These are phyloP conservation scores for Lordiphosa fenestrarum DNA, from an alignment of 2,888 invertebrate species.

Conservation along the genomic window DNA sequence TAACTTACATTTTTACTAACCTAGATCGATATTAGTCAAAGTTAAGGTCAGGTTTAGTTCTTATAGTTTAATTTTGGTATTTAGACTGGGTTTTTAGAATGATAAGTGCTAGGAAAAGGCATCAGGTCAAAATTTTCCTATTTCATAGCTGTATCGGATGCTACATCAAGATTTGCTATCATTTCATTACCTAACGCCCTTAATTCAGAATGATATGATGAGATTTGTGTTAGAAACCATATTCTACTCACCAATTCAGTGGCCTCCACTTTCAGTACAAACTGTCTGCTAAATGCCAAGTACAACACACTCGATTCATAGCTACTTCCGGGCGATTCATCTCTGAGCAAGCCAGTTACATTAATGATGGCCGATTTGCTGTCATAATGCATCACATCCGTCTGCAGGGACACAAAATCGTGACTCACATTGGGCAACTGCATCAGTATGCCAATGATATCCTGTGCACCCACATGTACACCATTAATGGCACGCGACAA, in stretches of 20 bases:
- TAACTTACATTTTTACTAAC: too few species aligned
- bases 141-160: too few species aligned
- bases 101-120: too few species aligned
- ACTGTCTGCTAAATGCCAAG: constrained; percentile 54
- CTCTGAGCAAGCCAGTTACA: constrained; percentile 52
- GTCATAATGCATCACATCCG: constrained; percentile 56
- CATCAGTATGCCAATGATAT: constrained; percentile 67
- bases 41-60: too few species aligned
- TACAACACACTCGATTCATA: constrained; percentile 13
- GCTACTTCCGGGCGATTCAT: constrained; percentile 17
- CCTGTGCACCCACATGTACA: constrained; percentile 55
- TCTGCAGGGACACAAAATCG: constrained; percentile 70
- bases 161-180: too few species aligned
- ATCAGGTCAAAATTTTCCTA: too few species aligned
- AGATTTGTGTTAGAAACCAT: too few species aligned
- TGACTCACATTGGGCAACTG: constrained; percentile 64
- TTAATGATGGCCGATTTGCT: constrained; percentile 24
- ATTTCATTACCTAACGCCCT: too few species aligned
- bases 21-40: too few species aligned
- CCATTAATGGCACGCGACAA: constrained; percentile 52
- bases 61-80: too few species aligned
- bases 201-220: too few species aligned
- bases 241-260: constrained; percentile 26
- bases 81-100: too few species aligned
- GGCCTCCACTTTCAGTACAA: constrained; percentile 46